Base-by-base conservation (phyloP, 2,113 vertebrate species). In the Cercopithecus mona region DNA sequence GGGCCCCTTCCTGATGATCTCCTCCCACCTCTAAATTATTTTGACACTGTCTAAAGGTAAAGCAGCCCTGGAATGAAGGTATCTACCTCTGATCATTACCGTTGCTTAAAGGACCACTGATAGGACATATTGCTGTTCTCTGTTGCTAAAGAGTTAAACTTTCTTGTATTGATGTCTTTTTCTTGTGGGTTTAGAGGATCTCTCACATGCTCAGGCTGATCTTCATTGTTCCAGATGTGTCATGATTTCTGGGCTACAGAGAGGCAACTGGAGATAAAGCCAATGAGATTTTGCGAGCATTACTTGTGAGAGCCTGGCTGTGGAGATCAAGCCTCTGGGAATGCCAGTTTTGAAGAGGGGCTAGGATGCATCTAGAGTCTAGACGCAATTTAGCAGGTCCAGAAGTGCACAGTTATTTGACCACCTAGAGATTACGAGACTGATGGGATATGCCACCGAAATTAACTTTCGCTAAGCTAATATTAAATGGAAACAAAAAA, bases 401-500 rank as follows among this genome's bases (percentile, higher is more conserved):
- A 70, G 64, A 70, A 68, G 79, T 52, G 35, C 17, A 50, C 20
- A 16, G 9, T 75, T 72, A 80, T 90, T 96, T 75, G 38, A 55
- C 18, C 20, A 70, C 7, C 10, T 18, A 61, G 52, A 88, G 64
- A 90, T 45, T 76, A 75, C 2, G 13, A 66, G 52, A 93, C 38
- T 14, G 27, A 79, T 12, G n/a, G 30, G 43, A 32, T 93, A 61
- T 82, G 17, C 12, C 73, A 78, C n/a, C 79, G 64, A 87, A 82
- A 81, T 85, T 57, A 78, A 97, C 78, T 89, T 88, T 80, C 59
- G 75, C 50, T 87, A 81, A 73, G 64, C 79, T 78, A 79, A 76
- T 88, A 93, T n/a, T 92, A 90, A 95, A 59, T 2, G 43, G n/a
- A 81, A 88, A 88, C 85, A 43, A 95, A 88, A 93, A 91, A 13